A percentile compares a stretch with the other conserved stretches of the same genome.
Evolutionary conservation across 1,140 invertebrate species (phyloP).

Genomic region (Bombus breviceps): DNA sequence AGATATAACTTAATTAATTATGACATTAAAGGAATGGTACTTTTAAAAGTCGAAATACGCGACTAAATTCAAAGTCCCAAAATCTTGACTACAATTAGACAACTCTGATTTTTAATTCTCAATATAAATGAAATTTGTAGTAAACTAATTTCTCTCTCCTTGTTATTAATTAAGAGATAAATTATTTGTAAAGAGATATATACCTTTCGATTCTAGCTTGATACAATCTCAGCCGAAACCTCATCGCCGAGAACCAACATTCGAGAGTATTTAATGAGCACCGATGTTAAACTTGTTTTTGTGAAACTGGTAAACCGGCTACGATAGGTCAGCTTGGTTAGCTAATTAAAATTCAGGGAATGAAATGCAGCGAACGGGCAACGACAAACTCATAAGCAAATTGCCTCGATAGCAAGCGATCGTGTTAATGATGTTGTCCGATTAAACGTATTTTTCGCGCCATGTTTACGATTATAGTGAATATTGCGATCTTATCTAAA

Average conservation of each 20-base stretch:
- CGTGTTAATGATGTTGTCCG: constrained; percentile 7
- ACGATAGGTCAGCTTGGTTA: background rate
- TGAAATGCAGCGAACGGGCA: background rate
- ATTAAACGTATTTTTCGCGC: background rate
- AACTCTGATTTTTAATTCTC: background rate
- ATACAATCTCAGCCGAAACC: background rate
- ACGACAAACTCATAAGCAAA: constrained; percentile 7
- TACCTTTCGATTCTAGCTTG: background rate
- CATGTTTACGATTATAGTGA: background rate
- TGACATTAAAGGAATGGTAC: too few relatives aligned
- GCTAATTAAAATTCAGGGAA: constrained; percentile 32
- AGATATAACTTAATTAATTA: too few relatives aligned
- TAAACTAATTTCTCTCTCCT: background rate
- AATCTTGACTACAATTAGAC: too few relatives aligned
- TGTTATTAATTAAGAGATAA: background rate
- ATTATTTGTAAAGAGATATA: background rate
- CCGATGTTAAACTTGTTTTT: background rate
- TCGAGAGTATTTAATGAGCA: background rate
- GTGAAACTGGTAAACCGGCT: background rate
- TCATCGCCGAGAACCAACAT: background rate
- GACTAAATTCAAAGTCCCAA: too few relatives aligned
- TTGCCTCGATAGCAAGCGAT: constrained; percentile 3
- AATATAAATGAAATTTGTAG: background rate
- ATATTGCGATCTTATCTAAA: background rate
- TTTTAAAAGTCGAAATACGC: too few relatives aligned